A percentile compares a stretch with the other conserved stretches of the same genome.
These are phyloP conservation scores for Euphonia xanthogaster DNA, from an alignment of 2,797 vertebrate genomes.

Conservation along the genomic window DNA sequence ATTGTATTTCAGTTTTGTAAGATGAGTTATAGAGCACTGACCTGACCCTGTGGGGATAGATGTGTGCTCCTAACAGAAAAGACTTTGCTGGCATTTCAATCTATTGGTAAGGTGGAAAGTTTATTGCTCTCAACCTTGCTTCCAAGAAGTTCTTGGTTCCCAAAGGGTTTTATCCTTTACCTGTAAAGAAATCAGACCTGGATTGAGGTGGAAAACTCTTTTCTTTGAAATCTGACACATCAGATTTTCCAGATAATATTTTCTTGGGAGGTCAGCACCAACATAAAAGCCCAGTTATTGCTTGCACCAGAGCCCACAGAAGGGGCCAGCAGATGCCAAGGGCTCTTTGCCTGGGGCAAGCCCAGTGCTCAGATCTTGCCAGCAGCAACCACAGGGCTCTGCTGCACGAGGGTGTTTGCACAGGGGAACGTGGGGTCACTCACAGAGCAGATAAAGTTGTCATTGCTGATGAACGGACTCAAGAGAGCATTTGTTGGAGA, in stretches of 20 bases:
- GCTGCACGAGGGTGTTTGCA: not conserved
- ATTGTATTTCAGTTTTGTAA: not conserved
- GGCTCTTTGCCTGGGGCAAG: not conserved
- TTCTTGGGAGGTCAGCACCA: not conserved
- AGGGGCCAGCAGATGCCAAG: not conserved
- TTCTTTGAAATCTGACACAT: not conserved
- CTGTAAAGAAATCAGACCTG: not conserved
- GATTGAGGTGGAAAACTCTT: not conserved
- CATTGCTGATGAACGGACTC: not conserved
- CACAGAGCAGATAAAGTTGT: not conserved
- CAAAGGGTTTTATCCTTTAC: constrained; percentile 1
- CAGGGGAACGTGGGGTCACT: not conserved
- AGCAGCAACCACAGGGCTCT: not conserved
- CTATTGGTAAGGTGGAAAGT: not conserved
- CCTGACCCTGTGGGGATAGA: not conserved
- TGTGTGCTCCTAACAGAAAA: not conserved
- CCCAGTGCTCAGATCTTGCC: not conserved
- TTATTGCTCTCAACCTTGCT: not conserved
- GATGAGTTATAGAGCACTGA: not conserved
- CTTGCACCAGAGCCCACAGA: not conserved
- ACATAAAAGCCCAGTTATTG: not conserved
- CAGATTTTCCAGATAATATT: not conserved
- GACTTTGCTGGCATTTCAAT: not conserved
- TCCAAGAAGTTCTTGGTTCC: not conserved
- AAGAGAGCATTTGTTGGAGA: accelerated